phyloP scores from a whole-genome alignment of 2,888 invertebrate species.

The Limnephilus auricula region DNA sequence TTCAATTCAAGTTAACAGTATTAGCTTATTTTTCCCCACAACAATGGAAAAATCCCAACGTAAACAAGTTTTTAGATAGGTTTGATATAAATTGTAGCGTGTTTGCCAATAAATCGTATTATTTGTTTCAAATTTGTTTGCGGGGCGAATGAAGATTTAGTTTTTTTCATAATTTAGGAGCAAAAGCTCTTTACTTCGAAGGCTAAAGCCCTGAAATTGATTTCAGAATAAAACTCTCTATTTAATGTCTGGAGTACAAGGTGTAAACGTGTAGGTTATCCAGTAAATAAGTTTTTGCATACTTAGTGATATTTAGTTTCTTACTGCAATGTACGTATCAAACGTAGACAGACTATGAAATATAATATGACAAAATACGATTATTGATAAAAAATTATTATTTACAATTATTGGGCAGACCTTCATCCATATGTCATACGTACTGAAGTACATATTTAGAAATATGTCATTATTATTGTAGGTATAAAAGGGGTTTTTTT shows the following conservation, averaged over 20 bases:
- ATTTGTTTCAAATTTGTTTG: background rate
- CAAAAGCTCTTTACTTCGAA: background rate
- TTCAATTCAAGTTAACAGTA: background rate
- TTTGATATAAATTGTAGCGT: background rate
- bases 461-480: no score
- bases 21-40: background rate
- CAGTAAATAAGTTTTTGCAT: background rate
- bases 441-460: no score
- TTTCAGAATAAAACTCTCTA: background rate
- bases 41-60: background rate
- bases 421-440: no score
- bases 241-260: background rate
- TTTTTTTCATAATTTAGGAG: background rate
- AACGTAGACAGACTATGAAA: no score
- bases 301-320: no score
- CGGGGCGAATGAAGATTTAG: background rate
- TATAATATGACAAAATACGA: no score
- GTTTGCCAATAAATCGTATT: background rate
- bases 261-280: background rate
- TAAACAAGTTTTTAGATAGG: background rate
- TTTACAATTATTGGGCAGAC: no score
- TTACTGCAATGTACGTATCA: no score
- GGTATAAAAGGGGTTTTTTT: no score
- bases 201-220: background rate
- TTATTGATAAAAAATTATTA: no score